These are phyloP conservation scores for Anthrax anthrax DNA, from an alignment of 2,888 invertebrate species.

Conservation along the genomic window DNA sequence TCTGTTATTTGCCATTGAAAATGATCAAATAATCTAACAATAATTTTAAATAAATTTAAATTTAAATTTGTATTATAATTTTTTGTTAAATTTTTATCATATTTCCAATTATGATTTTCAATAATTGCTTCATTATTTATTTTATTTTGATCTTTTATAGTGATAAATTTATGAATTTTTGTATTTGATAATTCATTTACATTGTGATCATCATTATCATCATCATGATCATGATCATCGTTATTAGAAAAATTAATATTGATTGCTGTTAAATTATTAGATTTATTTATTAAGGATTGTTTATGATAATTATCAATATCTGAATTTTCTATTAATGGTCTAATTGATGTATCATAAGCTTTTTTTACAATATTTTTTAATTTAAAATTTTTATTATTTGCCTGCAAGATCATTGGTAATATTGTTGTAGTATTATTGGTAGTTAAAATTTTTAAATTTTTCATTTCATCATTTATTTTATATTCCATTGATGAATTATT, in stretches of 20 bases:
- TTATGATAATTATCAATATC: too few relatives aligned
- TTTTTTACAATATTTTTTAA: not conserved
- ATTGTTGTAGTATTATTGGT: not conserved
- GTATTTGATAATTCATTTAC: not conserved
- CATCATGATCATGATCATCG: too few relatives aligned
- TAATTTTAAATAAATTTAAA: constrained; percentile 21
- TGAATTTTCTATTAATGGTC: too few relatives aligned
- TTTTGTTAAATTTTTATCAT: too few relatives aligned
- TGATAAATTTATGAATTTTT: too few relatives aligned
- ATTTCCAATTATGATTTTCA: too few relatives aligned
- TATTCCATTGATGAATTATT: not conserved
- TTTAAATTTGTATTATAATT: too few relatives aligned
- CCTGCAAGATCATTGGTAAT: not conserved
- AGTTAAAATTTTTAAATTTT: not conserved
- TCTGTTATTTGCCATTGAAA: constrained; percentile 31
- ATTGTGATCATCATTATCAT: not conserved
- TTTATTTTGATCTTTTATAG: too few relatives aligned
- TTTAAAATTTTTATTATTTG: not conserved
- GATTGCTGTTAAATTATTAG: too few relatives aligned
- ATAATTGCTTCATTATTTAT: too few relatives aligned
- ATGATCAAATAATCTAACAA: constrained; percentile 31
- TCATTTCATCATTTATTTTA: not conserved
- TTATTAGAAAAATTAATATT: too few relatives aligned
- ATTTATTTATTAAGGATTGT: too few relatives aligned
- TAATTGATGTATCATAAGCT: not conserved